phyloP scores from a whole-genome alignment of 2,888 invertebrate genomes.

The Volucella inflata region DNA sequence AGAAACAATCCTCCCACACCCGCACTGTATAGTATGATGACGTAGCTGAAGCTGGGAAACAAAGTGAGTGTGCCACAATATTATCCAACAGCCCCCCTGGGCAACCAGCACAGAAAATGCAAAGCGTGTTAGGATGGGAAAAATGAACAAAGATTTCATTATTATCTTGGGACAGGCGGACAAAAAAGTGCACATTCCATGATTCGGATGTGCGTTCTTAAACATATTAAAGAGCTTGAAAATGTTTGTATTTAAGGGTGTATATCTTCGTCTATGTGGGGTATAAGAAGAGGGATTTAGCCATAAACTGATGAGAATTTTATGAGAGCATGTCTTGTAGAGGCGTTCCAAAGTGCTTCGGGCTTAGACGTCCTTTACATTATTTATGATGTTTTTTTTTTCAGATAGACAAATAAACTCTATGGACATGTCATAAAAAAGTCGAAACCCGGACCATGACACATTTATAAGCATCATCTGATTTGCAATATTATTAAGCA shows the following conservation, averaged over 20 bases:
- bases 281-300: constrained; percentile 26
- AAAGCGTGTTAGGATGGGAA: constrained; percentile 39
- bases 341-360: not conserved
- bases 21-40: too few species aligned
- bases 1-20: too few species aligned
- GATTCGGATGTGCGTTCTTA: constrained; percentile 19
- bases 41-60: constrained; percentile 9
- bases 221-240: constrained; percentile 7
- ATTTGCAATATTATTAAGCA: too few species aligned
- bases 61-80: constrained; percentile 48
- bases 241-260: not conserved
- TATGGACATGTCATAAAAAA: too few species aligned
- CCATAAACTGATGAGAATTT: constrained; percentile 23
- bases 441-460: too few species aligned
- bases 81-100: constrained; percentile 39
- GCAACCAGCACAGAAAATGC: constrained; percentile 36
- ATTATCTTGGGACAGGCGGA: constrained; percentile 48
- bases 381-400: not conserved
- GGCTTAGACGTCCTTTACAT: not conserved
- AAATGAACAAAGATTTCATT: constrained; percentile 54
- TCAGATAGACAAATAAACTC: too few species aligned
- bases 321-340: constrained; percentile 19
- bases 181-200: constrained; percentile 22
- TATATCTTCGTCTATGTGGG: not conserved
- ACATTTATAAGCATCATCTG: too few species aligned